phyloP scores from a whole-genome alignment of 23 tunicate genomes.

The Ascidia mentula region DNA sequence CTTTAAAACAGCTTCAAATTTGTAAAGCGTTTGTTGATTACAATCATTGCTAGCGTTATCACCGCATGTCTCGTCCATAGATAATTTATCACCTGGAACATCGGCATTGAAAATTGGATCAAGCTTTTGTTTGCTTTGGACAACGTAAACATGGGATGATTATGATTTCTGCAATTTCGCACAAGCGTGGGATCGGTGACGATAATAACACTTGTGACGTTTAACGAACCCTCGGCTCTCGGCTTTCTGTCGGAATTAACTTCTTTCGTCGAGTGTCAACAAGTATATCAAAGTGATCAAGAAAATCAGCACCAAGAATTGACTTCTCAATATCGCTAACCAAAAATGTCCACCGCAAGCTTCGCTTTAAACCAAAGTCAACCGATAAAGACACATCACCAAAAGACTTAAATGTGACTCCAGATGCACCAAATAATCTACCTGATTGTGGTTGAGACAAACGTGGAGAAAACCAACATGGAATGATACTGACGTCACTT shows the following conservation, averaged over 20 bases:
- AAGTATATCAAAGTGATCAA: not conserved
- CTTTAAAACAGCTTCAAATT: too few species aligned
- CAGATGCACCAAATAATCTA: not conserved
- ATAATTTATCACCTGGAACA: too few species aligned
- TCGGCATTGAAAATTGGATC: too few species aligned
- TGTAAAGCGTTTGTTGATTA: too few species aligned
- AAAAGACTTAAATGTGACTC: not conserved
- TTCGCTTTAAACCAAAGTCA: not conserved
- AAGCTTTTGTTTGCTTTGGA: too few species aligned
- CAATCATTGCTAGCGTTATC: too few species aligned
- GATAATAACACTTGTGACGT: too few species aligned
- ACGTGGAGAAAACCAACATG: not conserved
- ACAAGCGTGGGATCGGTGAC: too few species aligned
- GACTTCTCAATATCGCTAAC: not conserved
- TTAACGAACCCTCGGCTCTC: too few species aligned
- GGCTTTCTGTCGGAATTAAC: not conserved
- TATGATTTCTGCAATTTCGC: too few species aligned
- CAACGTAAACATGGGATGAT: too few species aligned
- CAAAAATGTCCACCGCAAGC: conserved; percentile 3
- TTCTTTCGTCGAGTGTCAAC: not conserved
- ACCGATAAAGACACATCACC: not conserved
- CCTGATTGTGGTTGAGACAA: not conserved
- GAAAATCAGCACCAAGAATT: conserved; percentile 8
- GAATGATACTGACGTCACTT: conserved; percentile 16
- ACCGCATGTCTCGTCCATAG: too few species aligned